These are phyloP conservation scores for Drosophila fungiperda DNA, from an alignment of 2,888 invertebrate genomes.

Conservation along the genomic window DNA sequence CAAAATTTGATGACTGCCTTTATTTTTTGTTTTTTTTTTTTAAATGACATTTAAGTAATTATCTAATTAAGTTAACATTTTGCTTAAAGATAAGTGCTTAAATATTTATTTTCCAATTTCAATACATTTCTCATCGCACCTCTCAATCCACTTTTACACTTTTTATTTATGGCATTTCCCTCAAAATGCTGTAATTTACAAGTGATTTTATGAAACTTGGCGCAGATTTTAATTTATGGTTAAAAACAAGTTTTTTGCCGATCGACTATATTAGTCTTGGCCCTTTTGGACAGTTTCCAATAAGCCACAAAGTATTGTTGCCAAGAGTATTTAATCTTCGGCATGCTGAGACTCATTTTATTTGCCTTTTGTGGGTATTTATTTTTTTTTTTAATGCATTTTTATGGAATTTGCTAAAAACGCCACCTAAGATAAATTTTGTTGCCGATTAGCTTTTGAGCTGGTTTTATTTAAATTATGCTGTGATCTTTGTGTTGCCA, in stretches of 20 bases:
- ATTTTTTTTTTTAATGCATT: conserved; percentile 20
- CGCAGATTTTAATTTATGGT: not conserved
- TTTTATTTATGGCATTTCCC: conserved; percentile 3
- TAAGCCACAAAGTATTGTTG: not conserved
- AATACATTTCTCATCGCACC: conserved; percentile 16
- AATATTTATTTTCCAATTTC: conserved; percentile 68
- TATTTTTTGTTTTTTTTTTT: conserved; percentile 67
- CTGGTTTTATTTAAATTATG: conserved; percentile 43
- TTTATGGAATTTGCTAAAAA: conserved; percentile 38
- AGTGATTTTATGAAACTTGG: not conserved
- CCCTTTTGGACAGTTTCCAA: not conserved
- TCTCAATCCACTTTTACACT: conserved; percentile 2
- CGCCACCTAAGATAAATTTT: conserved; percentile 38
- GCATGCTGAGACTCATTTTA: not conserved
- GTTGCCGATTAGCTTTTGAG: conserved; percentile 45
- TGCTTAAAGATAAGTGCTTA: conserved; percentile 77
- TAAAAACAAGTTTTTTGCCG: not conserved
- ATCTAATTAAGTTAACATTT: conserved; percentile 82
- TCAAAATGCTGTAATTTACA: not conserved
- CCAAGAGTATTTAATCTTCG: conserved; percentile 19
- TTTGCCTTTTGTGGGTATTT: not conserved
- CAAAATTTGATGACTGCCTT: conserved; percentile 55
- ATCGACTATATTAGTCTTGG: not conserved
- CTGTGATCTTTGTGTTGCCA: conserved; percentile 37
- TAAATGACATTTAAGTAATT: conserved; percentile 76